Base-by-base conservation (phyloP, 2,888 invertebrate species). In the Balanococcus diminutus region DNA sequence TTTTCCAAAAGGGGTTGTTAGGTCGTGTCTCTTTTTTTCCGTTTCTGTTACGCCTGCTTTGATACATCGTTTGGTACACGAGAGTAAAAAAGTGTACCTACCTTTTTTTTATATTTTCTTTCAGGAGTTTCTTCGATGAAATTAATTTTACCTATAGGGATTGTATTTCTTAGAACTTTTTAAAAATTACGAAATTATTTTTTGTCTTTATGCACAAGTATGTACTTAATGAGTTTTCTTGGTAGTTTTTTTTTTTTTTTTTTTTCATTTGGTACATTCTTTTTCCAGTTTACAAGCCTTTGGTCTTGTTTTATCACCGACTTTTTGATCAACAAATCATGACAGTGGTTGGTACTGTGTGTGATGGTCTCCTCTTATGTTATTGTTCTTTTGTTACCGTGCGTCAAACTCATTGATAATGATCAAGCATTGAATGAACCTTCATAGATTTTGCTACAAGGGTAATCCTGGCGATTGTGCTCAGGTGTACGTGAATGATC, bases 1-100 rank as follows among this genome's bases (percentile, higher is more conserved):
- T 61, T 32, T 56, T n/a, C n/a, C 19, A 31, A 83, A 83, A 36
- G 67, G 83, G 83, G 83, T 36, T 83, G 83, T 79, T 79, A 14
- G 67, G 67, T 67, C 67, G 28, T 6, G 67, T 67, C 67, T 67
- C 25, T 5, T 31, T 28, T 67, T n/a, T n/a, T n/a, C n/a, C n/a
- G 28, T 67, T 67, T 67, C 28, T 28, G 31, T 28, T 67, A 67
- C 67, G 67, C 67, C 67, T 67, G 56, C 22, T 56, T 22, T 22
- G 9, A 25, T 19, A 14, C 28, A 2, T 67, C 5, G 25, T 4
- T 67, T 4, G 16, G 4, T 0, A 11, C 67, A 14, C 67, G 67
- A 16, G 19, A 22, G 56, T 8, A 14, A 28, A 3, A 1, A 28
- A 28, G 28, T 67, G 67, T 67, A 67, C 67, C 9, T 56, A 5